phyloP scores from a whole-genome alignment of 2,113 vertebrate genomes.

The Paedocypris sp. region DNA sequence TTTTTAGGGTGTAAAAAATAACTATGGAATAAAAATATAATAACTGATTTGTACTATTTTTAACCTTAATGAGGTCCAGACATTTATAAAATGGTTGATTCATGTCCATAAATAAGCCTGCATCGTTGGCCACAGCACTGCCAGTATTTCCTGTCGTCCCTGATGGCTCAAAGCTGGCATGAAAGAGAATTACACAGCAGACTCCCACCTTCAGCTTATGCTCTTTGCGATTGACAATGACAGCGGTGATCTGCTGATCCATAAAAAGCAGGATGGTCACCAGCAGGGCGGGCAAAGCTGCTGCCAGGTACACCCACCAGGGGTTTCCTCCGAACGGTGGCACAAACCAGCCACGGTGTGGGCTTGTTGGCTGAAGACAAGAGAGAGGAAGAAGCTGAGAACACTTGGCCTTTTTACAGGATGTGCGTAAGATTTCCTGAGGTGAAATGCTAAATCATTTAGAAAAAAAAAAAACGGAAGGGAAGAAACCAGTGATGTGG shows the following conservation, averaged over 20 bases:
- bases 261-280: slow-evolving; percentile 98
- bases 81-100: not conserved
- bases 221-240: slow-evolving; percentile 97
- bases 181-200: slow-evolving; percentile 48
- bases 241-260: slow-evolving; percentile 97
- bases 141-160: slow-evolving; percentile 21
- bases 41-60: too few species aligned
- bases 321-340: slow-evolving; percentile 90
- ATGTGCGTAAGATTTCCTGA: too few species aligned
- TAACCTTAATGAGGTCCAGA: too few species aligned
- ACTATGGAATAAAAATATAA: too few species aligned
- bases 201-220: slow-evolving; percentile 84
- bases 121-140: not conserved
- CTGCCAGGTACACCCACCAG: slow-evolving; percentile 91
- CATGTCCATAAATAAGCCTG: slow-evolving; percentile 7
- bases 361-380: slow-evolving; percentile 77
- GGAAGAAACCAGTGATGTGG: too few species aligned
- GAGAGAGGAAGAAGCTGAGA: not conserved
- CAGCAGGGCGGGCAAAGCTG: slow-evolving; percentile 82
- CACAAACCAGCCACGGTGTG: slow-evolving; percentile 85
- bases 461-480: too few species aligned
- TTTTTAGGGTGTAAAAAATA: too few species aligned
- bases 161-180: slow-evolving; percentile 1
- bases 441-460: too few species aligned
- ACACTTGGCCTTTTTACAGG: not conserved